These are phyloP conservation scores for Drosophila meridiana DNA, from an alignment of 2,888 invertebrate genomes.

Conservation along the genomic window DNA sequence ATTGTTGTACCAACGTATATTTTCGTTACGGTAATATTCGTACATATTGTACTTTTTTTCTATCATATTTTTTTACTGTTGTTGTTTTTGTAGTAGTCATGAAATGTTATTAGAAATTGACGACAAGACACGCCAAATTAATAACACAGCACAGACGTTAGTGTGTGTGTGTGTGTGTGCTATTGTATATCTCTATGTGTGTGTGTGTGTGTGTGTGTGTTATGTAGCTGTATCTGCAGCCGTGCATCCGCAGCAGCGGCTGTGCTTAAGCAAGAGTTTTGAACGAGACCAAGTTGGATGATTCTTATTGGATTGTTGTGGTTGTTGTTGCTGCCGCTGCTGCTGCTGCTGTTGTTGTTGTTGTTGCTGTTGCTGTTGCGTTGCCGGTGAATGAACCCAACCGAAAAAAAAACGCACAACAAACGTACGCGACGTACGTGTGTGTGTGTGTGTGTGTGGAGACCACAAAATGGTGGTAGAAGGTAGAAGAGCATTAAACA, in stretches of 20 bases:
- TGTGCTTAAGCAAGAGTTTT: conserved; percentile 63
- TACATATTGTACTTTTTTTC: conserved; percentile 32
- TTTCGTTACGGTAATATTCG: conserved; percentile 52
- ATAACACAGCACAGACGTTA: conserved; percentile 33
- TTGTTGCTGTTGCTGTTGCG: conserved; percentile 30
- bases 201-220: conserved; percentile 5
- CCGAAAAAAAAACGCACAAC: conserved; percentile 58
- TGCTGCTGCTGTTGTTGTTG: conserved; percentile 12
- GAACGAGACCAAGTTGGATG: conserved; percentile 55
- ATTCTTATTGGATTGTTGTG: conserved; percentile 67
- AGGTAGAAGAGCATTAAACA: conserved; percentile 55
- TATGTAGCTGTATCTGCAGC: conserved; percentile 21
- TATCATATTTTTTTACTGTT: conserved; percentile 6
- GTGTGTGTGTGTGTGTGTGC: conserved; percentile 5
- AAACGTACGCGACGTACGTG: conserved; percentile 39
- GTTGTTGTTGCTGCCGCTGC: conserved; percentile 17
- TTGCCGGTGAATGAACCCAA: conserved; percentile 63
- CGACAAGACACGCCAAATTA: conserved; percentile 53
- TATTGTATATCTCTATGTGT: not conserved
- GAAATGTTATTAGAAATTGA: conserved; percentile 54
- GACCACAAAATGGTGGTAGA: conserved; percentile 68
- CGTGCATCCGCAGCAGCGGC: conserved; percentile 42
- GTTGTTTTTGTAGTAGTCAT: conserved; percentile 26
- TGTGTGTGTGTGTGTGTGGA: conserved; percentile 13
- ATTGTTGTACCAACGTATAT: conserved; percentile 34